Percentiles rank a stretch among this genome's conserved stretches.
Evolutionary conservation across 2,113 vertebrate species (phyloP).

Genomic region (Cisticola juncidis): DNA sequence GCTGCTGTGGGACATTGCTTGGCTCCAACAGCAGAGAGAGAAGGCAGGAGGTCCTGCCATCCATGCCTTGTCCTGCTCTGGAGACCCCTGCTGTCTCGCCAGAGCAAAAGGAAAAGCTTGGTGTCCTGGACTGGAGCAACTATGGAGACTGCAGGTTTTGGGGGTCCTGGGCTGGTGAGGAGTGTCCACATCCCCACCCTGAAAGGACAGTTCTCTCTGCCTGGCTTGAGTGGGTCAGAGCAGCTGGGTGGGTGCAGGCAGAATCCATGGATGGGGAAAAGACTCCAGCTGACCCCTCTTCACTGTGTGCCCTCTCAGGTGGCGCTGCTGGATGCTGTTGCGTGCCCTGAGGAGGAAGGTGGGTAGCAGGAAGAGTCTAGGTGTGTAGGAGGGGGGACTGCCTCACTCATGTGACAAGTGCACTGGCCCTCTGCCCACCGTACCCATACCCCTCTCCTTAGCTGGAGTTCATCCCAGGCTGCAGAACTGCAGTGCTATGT

Average conservation of each 20-base stretch:
- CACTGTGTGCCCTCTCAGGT: neutral
- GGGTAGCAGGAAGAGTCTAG: neutral
- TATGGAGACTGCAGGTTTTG: neutral
- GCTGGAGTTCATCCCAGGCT: neutral
- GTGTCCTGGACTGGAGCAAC: neutral
- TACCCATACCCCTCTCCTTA: neutral
- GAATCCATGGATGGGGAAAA: neutral
- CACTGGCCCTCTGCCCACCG: neutral
- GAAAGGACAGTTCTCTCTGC: neutral
- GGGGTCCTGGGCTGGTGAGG: neutral
- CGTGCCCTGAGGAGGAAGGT: neutral
- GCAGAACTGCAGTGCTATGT: neutral
- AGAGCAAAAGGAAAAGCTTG: neutral
- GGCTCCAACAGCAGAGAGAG: neutral
- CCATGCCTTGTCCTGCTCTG: too few species aligned
- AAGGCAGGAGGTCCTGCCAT: neutral
- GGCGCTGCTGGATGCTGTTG: neutral
- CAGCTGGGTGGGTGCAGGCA: neutral
- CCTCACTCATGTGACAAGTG: neutral
- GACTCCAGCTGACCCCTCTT: neutral
- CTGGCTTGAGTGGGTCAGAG: rapidly evolving
- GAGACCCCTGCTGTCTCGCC: too few species aligned
- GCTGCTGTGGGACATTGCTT: rapidly evolving
- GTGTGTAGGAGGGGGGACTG: rapidly evolving
- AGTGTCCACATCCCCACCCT: neutral